phyloP scores from a whole-genome alignment of 2,797 vertebrate genomes.

The Oreochromis grahami region DNA sequence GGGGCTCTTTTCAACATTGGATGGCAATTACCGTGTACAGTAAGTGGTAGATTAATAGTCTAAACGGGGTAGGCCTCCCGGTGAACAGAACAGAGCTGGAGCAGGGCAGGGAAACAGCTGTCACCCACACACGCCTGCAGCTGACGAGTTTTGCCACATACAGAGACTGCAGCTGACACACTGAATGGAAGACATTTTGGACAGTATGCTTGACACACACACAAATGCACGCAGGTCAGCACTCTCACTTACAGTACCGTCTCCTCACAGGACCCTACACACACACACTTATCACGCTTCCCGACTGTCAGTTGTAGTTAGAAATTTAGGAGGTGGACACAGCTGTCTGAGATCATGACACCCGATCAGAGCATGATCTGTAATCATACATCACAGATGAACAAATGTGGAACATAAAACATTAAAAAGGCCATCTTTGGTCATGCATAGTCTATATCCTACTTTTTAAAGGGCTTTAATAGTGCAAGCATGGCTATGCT shows the following conservation, averaged over 20 bases:
- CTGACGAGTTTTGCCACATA: constrained; percentile 62
- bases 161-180: constrained; percentile 64
- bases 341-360: constrained; percentile 31
- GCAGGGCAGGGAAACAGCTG: constrained; percentile 60
- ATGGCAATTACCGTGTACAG: constrained; percentile 62
- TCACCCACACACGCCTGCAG: constrained; percentile 58
- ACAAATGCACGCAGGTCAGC: neutral
- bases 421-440: constrained; percentile 16
- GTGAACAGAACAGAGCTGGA: constrained; percentile 20
- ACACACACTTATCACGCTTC: neutral
- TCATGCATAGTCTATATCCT: neutral
- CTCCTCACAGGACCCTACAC: neutral
- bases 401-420: constrained; percentile 39
- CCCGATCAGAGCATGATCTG: constrained; percentile 13
- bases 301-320: neutral
- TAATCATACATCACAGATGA: constrained; percentile 48
- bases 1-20: constrained; percentile 47
- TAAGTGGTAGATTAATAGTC: constrained; percentile 64
- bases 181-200: constrained; percentile 45
- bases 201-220: constrained; percentile 25
- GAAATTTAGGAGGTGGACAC: constrained; percentile 46
- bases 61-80: constrained; percentile 45
- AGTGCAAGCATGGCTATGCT: neutral
- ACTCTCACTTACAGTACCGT: neutral
- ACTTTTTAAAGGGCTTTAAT: neutral